These are phyloP conservation scores for Zaprionus ghesquierei DNA, from an alignment of 1,140 invertebrate species.

Conservation along the genomic window DNA sequence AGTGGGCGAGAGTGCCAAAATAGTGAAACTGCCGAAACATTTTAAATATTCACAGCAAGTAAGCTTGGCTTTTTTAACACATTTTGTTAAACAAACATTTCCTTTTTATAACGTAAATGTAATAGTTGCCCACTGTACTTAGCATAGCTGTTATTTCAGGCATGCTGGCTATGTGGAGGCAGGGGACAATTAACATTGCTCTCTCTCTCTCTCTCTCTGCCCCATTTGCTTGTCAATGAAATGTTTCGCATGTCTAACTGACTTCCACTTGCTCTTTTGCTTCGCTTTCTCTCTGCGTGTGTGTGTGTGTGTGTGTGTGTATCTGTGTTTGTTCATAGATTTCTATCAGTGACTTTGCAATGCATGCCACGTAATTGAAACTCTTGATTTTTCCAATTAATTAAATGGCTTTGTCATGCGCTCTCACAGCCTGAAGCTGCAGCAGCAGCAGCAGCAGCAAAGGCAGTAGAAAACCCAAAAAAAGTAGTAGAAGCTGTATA, in stretches of 20 bases:
- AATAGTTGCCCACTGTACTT: background rate
- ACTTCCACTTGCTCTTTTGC: background rate
- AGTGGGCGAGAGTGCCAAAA: background rate
- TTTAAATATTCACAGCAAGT: no score
- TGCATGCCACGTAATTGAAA: constrained; percentile 64
- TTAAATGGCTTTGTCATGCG: constrained; percentile 58
- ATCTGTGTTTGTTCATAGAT: constrained; percentile 32
- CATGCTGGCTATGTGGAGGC: no score
- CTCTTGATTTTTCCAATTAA: constrained; percentile 67
- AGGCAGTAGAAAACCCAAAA: background rate
- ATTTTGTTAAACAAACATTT: no score
- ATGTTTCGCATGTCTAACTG: constrained; percentile 2
- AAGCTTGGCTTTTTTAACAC: no score
- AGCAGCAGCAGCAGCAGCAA: background rate
- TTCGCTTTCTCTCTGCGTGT: background rate
- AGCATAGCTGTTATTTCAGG: background rate
- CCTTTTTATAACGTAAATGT: no score
- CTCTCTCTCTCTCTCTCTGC: background rate
- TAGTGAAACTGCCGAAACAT: background rate
- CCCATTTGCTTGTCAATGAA: constrained; percentile 13
- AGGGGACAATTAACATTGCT: constrained; percentile 19
- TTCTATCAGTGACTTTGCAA: constrained; percentile 57
- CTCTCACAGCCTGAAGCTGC: constrained; percentile 9
- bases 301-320: background rate
- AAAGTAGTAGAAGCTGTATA: background rate